These are phyloP conservation scores for Neuroterus valhalla DNA, from an alignment of 1,140 invertebrate species.

Conservation along the genomic window DNA sequence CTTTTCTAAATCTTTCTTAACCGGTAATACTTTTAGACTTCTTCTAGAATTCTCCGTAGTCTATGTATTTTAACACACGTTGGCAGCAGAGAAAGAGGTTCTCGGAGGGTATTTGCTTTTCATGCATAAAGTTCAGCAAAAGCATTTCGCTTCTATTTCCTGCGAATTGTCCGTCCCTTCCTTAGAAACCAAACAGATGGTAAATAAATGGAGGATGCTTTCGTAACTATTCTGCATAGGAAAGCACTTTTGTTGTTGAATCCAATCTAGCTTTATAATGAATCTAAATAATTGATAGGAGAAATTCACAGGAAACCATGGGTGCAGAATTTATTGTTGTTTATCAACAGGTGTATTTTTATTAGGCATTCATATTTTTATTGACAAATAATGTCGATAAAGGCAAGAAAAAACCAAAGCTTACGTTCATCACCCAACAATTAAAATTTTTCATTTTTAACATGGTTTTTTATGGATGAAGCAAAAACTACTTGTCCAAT, in stretches of 20 bases:
- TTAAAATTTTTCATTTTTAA: too few relatives aligned
- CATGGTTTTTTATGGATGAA: too few relatives aligned
- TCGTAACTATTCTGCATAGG: neutral
- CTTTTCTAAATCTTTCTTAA: constrained; percentile 19
- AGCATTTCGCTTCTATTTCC: constrained; percentile 49
- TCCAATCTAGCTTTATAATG: neutral
- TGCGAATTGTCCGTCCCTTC: constrained; percentile 41
- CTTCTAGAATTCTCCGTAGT: neutral
- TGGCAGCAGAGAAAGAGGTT: neutral
- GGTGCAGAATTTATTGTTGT: too few relatives aligned
- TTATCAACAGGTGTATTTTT: too few relatives aligned
- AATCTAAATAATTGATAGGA: too few relatives aligned
- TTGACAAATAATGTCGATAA: too few relatives aligned
- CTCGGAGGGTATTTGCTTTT: constrained; percentile 17
- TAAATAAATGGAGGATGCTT: neutral
- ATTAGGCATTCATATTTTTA: too few relatives aligned
- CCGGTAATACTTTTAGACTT: neutral
- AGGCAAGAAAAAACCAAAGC: too few relatives aligned
- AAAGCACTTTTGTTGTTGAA: neutral
- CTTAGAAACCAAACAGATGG: neutral
- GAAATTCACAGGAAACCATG: too few relatives aligned
- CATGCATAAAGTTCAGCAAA: constrained; percentile 32
- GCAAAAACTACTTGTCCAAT: too few relatives aligned
- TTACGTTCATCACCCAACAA: too few relatives aligned
- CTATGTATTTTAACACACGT: neutral